Percentiles rank a stretch among this genome's conserved stretches.
These are phyloP conservation scores for Nylanderia fulva DNA, from an alignment of 1,140 invertebrate genomes.

Conservation along the genomic window DNA sequence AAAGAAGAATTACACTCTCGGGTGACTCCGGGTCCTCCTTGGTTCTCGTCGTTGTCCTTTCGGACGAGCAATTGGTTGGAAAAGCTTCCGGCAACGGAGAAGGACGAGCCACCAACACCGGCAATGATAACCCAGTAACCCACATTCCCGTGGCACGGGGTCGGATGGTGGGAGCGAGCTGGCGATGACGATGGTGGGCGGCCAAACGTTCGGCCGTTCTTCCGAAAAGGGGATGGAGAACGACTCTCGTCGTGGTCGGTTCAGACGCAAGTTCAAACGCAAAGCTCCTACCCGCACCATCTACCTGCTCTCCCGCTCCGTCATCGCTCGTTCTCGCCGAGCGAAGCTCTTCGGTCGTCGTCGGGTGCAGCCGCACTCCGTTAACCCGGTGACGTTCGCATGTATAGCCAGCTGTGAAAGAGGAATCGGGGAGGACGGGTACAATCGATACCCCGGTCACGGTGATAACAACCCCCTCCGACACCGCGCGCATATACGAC, in stretches of 20 bases:
- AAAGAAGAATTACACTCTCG: conserved; percentile 62
- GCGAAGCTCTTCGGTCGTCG: conserved; percentile 13
- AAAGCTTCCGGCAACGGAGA: conserved; percentile 72
- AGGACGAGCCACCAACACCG: conserved; percentile 65
- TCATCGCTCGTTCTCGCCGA: background rate
- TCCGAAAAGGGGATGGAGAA: conserved; percentile 48
- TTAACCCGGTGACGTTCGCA: conserved; percentile 52
- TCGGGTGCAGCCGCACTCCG: conserved; percentile 49
- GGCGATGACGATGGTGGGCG: conserved; percentile 36
- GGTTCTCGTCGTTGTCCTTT: conserved; percentile 66
- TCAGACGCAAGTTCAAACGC: conserved; percentile 64
- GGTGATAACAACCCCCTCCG: conserved; percentile 39
- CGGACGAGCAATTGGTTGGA: conserved; percentile 77
- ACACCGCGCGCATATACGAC: conserved; percentile 2
- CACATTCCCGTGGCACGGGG: conserved; percentile 63
- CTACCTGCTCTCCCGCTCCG: background rate
- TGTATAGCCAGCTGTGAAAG: conserved; percentile 29
- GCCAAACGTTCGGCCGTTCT: conserved; percentile 59
- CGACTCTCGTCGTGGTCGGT: conserved; percentile 28
- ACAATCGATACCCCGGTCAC: conserved; percentile 57
- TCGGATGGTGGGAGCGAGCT: conserved; percentile 51
- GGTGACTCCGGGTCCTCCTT: conserved; percentile 11
- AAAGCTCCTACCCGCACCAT: conserved; percentile 1
- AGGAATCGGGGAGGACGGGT: conserved; percentile 13
- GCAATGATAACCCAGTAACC: conserved; percentile 81